A percentile compares a stretch with the other conserved stretches of the same genome.
Conservation (phyloP, 2,113 vertebrate species). For the Archilochus colubris region DNA sequence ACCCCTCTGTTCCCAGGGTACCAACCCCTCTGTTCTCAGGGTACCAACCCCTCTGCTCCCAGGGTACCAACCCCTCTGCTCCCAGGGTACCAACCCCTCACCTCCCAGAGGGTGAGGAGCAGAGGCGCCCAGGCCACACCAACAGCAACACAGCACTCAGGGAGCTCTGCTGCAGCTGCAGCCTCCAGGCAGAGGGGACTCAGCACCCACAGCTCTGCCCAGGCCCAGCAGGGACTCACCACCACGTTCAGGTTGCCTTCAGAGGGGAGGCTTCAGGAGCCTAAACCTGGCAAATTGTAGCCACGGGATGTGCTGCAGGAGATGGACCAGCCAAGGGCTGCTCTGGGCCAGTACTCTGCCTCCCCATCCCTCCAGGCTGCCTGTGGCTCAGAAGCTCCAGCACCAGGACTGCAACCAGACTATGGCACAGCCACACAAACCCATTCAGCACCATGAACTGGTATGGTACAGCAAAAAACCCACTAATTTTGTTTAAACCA, state of each 20-base stretch:
- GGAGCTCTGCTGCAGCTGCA: not conserved
- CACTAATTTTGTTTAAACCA: not conserved
- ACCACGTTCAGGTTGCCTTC: not conserved
- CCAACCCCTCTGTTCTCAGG: not conserved
- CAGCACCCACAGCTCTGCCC: not conserved
- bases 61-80: not conserved
- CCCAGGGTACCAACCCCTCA: not conserved
- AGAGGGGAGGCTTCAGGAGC: not conserved
- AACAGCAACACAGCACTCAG: not conserved
- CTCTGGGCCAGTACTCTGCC: not conserved
- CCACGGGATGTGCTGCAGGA: not conserved
- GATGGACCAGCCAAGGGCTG: not conserved
- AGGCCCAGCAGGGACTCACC: not conserved
- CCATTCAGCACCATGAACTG: not conserved
- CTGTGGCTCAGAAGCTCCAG: not conserved
- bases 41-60: not conserved
- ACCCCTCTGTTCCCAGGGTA: too few species aligned
- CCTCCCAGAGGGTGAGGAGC: not conserved
- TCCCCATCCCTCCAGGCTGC: not conserved
- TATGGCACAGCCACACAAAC: fast-evolving
- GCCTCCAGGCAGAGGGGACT: not conserved
- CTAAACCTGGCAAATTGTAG: not conserved
- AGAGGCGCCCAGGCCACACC: fast-evolving
- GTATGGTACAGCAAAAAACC: not conserved
- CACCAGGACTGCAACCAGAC: not conserved